Evolutionary conservation across 1,140 invertebrate species (phyloP), one percentile per base, ranked within the genome.

Genomic region (Drosophila persimilis): DNA sequence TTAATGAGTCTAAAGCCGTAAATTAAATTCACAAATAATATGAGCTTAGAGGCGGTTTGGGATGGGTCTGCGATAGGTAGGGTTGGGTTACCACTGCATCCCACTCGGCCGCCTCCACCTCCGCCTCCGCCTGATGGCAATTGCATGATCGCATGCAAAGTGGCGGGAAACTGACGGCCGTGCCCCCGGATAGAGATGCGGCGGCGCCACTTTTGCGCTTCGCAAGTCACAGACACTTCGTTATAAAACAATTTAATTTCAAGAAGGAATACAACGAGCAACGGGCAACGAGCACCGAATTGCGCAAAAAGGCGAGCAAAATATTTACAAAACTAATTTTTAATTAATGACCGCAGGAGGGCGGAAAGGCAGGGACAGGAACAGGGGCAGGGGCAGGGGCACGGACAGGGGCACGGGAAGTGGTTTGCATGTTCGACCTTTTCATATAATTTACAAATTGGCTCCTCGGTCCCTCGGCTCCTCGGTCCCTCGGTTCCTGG

Each of bases 181-280:
- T 74, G 71, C 60, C 70, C 66, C 71, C 44, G 8, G 13, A 13
- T 3, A 26, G 44, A 29, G 26, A 15, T n/a, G 24, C 13, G 26
- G 43, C 60, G 71, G 78, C 83, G 81, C 74, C 81, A 81, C 78
- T 80, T 86, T 80, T 84, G 73, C 80, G 80, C 81, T 81, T 77
- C 78, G 77, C 65, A 61, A 76, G 59, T 66, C 79, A 63, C 83
- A 86, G 83, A 86, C 83, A 86, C 84, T 88, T 86, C 83, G 83
- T 86, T 86, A 86, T 89, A 88, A 86, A 86, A 89, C 83, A 83
- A 86, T 86, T 88, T 75, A 78, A 88, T 62, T 73, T 79, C 41
- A 26, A 55, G 56, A 56, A 59, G 54, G 39, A 56, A 67, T 39
- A 41, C 56, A 64, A 44, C 39, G 22, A 24, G 9, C 56, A 51